Evolutionary conservation across 2,888 invertebrate genomes (phyloP), one percentile per base, ranked within the genome.

Genomic region (Erannis defoliaria): DNA sequence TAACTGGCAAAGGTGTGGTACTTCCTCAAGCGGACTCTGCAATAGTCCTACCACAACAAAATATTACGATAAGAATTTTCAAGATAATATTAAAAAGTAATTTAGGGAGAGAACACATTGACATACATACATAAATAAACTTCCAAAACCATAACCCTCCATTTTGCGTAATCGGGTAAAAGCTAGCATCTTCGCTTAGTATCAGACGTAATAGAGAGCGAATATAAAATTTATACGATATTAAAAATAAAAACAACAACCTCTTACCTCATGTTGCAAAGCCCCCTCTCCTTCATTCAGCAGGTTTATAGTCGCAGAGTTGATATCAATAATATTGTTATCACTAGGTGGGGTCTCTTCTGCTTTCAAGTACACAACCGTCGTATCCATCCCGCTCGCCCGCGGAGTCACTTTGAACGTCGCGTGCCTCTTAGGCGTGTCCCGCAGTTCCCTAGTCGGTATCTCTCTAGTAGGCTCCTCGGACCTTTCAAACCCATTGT

Each of bases 271-370:
- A 49, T 82, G 81, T 35, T 80, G 80, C 50, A 79, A 62, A 1
- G 82, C 84, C 42, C 68, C 81, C 2, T 90, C 91, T 23, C 73
- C 75, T 8, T 83, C 73, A 68, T 87, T 89, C 37, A 92, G 82
- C 45, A 93, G 80, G 67, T 85, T 90, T 67, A 91, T 69, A 9
- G 93, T 93, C 4, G 92, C 93, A 1, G 92, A 88, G 69, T 93
- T 93, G 23, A 93, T 93, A 73, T 93, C 93, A 56, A 93, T 93
- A 18, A 90, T 90, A 72, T 92, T 55, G 21, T 43, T 45, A 29
- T 56, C 92, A 56, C 89, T 91, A 10, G 87, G 82, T 48, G 86
- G 79, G 43, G 77, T 82, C 8, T 89, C 88, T 0, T 89, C 89
- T 1, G 46, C 46, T 1, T 89, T 87, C 62, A 82, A 75, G 53